Conservation (phyloP, 2,888 invertebrate species). For the Ectobius pallidus region DNA sequence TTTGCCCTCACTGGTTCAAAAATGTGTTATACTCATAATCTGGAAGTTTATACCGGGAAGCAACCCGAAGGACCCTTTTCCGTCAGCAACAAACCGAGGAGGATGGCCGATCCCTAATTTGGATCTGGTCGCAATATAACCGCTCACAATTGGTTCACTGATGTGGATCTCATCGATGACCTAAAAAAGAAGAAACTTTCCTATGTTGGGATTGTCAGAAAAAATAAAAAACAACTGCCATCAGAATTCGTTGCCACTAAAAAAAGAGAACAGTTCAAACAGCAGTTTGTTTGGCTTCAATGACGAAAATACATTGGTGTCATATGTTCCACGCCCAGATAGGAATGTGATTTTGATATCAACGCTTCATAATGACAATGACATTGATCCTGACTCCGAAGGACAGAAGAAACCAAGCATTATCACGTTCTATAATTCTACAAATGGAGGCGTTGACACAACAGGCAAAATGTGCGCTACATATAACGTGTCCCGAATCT, state of each 20-base stretch:
- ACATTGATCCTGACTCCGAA: conserved; percentile 1
- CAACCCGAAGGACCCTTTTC: conserved; percentile 43
- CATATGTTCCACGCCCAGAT: conserved; percentile 30
- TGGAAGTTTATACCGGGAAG: conserved; percentile 45
- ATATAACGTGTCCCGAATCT: conserved; percentile 39
- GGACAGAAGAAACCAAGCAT: conserved; percentile 35
- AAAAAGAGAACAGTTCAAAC: conserved; percentile 25
- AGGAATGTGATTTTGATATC: conserved; percentile 36
- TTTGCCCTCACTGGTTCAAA: conserved; percentile 44
- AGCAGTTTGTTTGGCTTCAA: conserved; percentile 37
- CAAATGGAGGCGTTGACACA: conserved; percentile 41
- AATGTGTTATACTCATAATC: conserved; percentile 42
- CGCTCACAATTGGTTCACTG: conserved; percentile 40
- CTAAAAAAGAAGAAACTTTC: conserved; percentile 35
- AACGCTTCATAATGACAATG: conserved; percentile 27
- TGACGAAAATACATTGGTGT: conserved; percentile 35
- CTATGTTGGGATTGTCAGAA: conserved; percentile 38
- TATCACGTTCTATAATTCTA: conserved; percentile 41
- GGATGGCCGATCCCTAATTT: conserved; percentile 42
- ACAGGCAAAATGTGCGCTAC: conserved; percentile 43
- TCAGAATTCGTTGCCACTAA: conserved; percentile 11
- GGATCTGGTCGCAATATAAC: conserved; percentile 43
- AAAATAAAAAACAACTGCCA: conserved; percentile 32
- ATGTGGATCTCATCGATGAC: conserved; percentile 38
- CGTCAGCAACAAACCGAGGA: conserved; percentile 1